Conservation (phyloP, 2,888 invertebrate species). For the Epsilonema sp. region DNA sequence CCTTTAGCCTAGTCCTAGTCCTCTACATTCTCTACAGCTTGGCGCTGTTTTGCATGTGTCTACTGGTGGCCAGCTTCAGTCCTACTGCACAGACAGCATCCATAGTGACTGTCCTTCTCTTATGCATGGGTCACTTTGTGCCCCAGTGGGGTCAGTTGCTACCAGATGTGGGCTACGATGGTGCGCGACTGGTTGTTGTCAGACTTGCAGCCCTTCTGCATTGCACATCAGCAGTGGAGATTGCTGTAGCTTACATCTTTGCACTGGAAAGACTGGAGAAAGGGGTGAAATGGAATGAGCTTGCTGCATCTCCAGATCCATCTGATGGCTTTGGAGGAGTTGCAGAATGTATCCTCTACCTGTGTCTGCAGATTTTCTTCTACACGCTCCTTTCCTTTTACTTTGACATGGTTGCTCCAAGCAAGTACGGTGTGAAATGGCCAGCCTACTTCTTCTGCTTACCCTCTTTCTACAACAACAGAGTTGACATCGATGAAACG, state of each 20-base stretch:
- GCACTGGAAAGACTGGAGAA: constrained; percentile 1
- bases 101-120: background rate
- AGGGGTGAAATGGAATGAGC: background rate
- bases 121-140: background rate
- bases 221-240: background rate
- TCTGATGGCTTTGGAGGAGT: background rate
- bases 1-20: background rate
- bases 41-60: background rate
- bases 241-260: background rate
- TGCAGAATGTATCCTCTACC: background rate
- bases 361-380: background rate
- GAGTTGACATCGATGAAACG: background rate
- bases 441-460: constrained; percentile 2
- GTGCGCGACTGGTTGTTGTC: background rate
- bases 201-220: background rate
- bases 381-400: constrained; percentile 4
- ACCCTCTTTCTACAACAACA: too few species aligned
- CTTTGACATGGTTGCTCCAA: constrained; percentile 5
- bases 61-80: background rate
- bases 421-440: constrained; percentile 7
- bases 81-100: background rate
- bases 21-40: background rate
- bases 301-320: background rate
- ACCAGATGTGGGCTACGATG: background rate
- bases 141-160: background rate